A percentile compares a stretch with the other conserved stretches of the same genome.
phyloP scores from a whole-genome alignment of 2,888 invertebrate genomes.

The Himalopsyche kuldschensis region DNA sequence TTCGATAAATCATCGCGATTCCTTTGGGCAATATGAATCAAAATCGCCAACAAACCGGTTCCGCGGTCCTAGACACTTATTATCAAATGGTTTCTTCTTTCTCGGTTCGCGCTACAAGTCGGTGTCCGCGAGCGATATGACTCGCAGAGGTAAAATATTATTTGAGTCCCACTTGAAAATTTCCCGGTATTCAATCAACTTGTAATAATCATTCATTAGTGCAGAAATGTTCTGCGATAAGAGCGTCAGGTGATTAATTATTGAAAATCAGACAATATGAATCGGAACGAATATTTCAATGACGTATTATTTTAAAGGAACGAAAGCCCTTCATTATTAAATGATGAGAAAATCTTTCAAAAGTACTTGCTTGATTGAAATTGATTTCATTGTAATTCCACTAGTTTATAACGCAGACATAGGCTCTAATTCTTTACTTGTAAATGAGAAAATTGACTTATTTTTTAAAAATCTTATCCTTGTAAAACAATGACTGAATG shows the following conservation, averaged over 20 bases:
- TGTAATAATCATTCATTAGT: not conserved
- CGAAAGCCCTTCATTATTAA: no score
- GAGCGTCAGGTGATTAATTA: not conserved
- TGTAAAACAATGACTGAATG: no score
- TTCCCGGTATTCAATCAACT: not conserved
- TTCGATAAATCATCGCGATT: conserved; percentile 25
- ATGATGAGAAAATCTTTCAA: no score
- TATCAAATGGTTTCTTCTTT: not conserved
- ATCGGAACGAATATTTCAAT: no score
- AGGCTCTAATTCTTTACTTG: no score
- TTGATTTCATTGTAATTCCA: no score
- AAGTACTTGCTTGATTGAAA: no score
- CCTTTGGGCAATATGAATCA: conserved; percentile 10
- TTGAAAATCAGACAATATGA: not conserved
- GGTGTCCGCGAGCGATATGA: not conserved
- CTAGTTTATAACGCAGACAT: no score
- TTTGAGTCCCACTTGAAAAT: not conserved
- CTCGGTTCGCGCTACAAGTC: not conserved
- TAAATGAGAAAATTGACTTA: no score
- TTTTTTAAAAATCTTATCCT: no score
- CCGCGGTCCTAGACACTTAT: not conserved
- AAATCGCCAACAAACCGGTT: not conserved
- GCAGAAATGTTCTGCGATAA: not conserved
- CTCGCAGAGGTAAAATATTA: not conserved
- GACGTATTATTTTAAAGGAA: no score